phyloP scores from a whole-genome alignment of 2,797 vertebrate species.

The Etheostoma nigrum region DNA sequence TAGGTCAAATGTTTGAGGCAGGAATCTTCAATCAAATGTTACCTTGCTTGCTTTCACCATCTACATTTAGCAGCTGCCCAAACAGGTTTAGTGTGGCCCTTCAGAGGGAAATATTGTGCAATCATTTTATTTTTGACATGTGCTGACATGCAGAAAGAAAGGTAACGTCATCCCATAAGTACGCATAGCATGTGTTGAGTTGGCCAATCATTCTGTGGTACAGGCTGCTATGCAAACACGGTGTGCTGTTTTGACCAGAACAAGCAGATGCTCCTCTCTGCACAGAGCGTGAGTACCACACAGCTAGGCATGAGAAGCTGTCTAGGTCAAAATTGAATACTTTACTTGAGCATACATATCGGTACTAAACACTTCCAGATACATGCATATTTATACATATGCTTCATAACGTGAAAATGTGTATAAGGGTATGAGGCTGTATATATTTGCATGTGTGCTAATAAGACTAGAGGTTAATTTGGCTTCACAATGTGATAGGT shows the following conservation, averaged over 20 bases:
- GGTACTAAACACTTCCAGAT: no score
- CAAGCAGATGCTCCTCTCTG: not conserved
- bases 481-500: not conserved
- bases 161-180: not conserved
- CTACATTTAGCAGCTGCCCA: not conserved
- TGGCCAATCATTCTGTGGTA: not conserved
- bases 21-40: not conserved
- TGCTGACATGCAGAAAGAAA: slow-evolving; percentile 8
- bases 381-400: no score
- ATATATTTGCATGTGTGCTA: no score
- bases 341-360: no score
- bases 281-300: not conserved
- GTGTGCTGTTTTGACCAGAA: slow-evolving; percentile 14
- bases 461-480: not conserved
- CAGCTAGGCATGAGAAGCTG: not conserved
- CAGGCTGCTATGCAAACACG: slow-evolving; percentile 4
- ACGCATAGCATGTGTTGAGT: not conserved
- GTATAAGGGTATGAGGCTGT: no score
- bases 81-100: not conserved
- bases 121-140: not conserved
- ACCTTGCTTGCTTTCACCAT: not conserved
- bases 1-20: not conserved
- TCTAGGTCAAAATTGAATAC: no score
- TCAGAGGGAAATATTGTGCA: not conserved
- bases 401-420: no score